Evolutionary conservation across 2,113 vertebrate genomes (phyloP), one percentile per base, ranked within the genome.

Genomic region (Alosa alosa): DNA sequence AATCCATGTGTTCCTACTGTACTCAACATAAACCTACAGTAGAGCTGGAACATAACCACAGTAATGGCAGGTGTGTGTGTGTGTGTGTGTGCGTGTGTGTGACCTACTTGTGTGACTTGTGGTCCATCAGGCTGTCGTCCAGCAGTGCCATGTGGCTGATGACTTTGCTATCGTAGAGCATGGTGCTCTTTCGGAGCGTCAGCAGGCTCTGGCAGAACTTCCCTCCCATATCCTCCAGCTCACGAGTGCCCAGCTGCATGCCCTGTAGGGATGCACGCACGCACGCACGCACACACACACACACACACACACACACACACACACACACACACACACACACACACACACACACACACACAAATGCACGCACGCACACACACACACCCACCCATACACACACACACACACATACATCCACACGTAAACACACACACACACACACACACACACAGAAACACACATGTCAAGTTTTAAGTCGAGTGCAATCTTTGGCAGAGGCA

Each of bases 161-260:
- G 81, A 97, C 88, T n/a, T 89, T 92, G 46, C 83, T 92, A 90
- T 89, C 95, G 87, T 95, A 96, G 81, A 88, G 88, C 82, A 92
- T 85, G 1, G 94, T 93, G 87, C 96, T 96, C 81, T 94, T 96
- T 49, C 94, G 94, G 84, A 99, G 88, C 50, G 96, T 91, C 49
- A 99, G 94, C 50, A 99, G 94, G 83, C 96, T 96, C 85, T 96
- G 93, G 92, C 98, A 97, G 91, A 98, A 98, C 89, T 97, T 97
- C 90, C 94, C 88, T 18, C 98, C 98, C 96, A 97, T 97, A 89
- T 99, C 98, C 88, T 99, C 96, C 86, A 99, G 90, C 87, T 98
- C 96, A 44, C 90, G 87, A 0, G 96, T 97, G 82, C 97, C 97
- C 20, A 94, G 93, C 91, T 99, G 97, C 68, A 97, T 88, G 13